A percentile compares a stretch with the other conserved stretches of the same genome.
These are phyloP conservation scores for Arrhopalites spinosus DNA, from an alignment of 2,888 invertebrate genomes.

Conservation along the genomic window DNA sequence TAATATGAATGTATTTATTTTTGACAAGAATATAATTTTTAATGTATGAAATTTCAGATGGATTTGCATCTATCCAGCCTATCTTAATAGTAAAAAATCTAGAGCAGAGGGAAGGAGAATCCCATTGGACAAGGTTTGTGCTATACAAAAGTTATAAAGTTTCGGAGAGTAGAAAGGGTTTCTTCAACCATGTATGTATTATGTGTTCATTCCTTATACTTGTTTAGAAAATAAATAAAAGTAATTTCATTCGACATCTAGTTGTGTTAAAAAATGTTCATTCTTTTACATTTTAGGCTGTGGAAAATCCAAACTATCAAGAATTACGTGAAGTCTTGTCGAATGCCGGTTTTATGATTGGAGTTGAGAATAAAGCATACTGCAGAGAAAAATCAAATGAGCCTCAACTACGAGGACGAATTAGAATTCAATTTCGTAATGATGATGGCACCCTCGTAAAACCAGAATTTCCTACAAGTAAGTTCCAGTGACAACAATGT, in stretches of 20 bases:
- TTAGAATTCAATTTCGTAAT: constrained; percentile 89
- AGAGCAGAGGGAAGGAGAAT: constrained; percentile 86
- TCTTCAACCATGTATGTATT: no score
- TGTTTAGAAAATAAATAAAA: no score
- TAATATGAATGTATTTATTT: constrained; percentile 9
- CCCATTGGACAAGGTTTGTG: constrained; percentile 72
- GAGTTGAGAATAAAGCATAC: constrained; percentile 91
- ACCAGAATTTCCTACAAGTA: constrained; percentile 71
- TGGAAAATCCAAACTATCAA: constrained; percentile 92
- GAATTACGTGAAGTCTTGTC: constrained; percentile 93
- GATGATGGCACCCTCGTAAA: constrained; percentile 81
- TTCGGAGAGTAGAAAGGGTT: neutral
- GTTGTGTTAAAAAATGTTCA: no score
- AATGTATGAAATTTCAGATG: constrained; percentile 67
- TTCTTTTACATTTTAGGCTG: constrained; percentile 65
- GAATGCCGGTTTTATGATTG: constrained; percentile 80
- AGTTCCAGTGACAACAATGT: constrained; percentile 57
- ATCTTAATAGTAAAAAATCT: constrained; percentile 91
- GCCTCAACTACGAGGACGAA: constrained; percentile 79
- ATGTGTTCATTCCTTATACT: neutral
- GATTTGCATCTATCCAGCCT: constrained; percentile 96
- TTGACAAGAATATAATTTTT: neutral
- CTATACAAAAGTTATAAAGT: neutral
- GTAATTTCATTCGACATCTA: neutral
- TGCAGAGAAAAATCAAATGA: constrained; percentile 91